These are phyloP conservation scores for Cryptus armator DNA, from an alignment of 2,888 invertebrate species.

Conservation along the genomic window DNA sequence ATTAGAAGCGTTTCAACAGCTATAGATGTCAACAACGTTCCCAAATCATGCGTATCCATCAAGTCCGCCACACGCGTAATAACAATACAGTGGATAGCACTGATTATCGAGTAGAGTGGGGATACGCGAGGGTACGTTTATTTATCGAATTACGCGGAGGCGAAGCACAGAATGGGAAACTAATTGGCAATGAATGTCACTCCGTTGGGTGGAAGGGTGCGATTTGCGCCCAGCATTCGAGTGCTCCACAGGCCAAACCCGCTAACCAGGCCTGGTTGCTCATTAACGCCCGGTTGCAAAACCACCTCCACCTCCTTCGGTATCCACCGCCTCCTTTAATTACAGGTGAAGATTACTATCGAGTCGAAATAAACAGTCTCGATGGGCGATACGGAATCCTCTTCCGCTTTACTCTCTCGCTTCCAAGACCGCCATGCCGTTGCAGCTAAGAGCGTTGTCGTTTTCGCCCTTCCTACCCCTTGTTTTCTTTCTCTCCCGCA, in stretches of 20 bases:
- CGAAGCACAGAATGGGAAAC: conserved; percentile 56
- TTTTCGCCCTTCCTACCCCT: not conserved
- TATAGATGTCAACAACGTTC: not conserved
- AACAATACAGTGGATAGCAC: conserved; percentile 9
- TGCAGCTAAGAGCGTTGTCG: not conserved
- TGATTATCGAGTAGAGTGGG: not conserved
- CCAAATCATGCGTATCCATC: not conserved
- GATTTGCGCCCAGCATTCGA: conserved; percentile 46
- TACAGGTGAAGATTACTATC: conserved; percentile 69
- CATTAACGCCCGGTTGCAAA: conserved; percentile 60
- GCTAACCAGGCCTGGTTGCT: conserved; percentile 46
- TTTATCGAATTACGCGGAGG: conserved; percentile 52
- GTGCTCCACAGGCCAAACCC: conserved; percentile 33
- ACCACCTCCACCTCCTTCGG: conserved; percentile 48
- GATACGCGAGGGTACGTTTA: conserved; percentile 21
- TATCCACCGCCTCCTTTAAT: conserved; percentile 63
- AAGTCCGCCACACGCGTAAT: conserved; percentile 8
- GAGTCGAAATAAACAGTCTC: conserved; percentile 67
- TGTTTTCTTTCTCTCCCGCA: conserved; percentile 7
- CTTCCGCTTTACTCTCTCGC: conserved; percentile 22
- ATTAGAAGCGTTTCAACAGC: not conserved
- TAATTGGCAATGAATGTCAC: conserved; percentile 68
- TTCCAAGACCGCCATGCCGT: not conserved
- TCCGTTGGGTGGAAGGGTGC: conserved; percentile 42
- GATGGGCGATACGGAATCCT: conserved; percentile 60